Conservation (phyloP, 2,888 invertebrate genomes). For the Leptinotarsa rubiginosa region DNA sequence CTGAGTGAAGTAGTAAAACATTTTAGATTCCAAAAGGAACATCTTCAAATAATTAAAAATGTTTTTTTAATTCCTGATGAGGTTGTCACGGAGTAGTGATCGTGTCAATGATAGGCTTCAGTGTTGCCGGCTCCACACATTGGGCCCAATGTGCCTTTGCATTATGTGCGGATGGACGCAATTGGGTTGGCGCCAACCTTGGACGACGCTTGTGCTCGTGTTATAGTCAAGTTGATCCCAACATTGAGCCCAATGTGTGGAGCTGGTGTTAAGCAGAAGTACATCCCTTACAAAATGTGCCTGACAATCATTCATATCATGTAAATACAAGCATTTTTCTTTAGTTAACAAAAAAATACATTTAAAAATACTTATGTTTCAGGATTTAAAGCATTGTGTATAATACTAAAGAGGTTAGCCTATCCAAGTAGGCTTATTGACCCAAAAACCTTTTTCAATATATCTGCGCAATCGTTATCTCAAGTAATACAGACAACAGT, state of each 20-base stretch:
- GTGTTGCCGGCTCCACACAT: too few species aligned
- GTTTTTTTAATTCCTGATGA: constrained; percentile 11
- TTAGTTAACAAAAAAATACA: neutral
- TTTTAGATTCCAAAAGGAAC: too few species aligned
- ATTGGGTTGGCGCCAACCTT: neutral
- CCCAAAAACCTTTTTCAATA: neutral
- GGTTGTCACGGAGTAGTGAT: constrained; percentile 2
- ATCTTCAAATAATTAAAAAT: constrained; percentile 8
- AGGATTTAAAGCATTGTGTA: constrained; percentile 13
- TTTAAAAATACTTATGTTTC: neutral
- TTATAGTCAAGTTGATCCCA: constrained; percentile 1
- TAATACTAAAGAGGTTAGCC: constrained; percentile 10
- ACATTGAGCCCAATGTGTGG: neutral
- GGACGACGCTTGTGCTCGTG: constrained; percentile 1
- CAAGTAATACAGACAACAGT: constrained; percentile 22
- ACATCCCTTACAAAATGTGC: neutral
- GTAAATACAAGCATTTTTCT: neutral
- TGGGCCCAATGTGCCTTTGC: neutral
- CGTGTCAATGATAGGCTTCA: neutral
- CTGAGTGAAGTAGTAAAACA: neutral
- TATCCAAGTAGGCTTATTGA: constrained; percentile 19
- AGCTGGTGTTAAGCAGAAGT: neutral
- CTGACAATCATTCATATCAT: constrained; percentile 5
- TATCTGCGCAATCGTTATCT: constrained; percentile 25
- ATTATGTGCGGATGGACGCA: neutral